A percentile compares a stretch with the other conserved stretches of the same genome.
phyloP scores from a whole-genome alignment of 1,140 invertebrate species.

The Euschistus heros region DNA sequence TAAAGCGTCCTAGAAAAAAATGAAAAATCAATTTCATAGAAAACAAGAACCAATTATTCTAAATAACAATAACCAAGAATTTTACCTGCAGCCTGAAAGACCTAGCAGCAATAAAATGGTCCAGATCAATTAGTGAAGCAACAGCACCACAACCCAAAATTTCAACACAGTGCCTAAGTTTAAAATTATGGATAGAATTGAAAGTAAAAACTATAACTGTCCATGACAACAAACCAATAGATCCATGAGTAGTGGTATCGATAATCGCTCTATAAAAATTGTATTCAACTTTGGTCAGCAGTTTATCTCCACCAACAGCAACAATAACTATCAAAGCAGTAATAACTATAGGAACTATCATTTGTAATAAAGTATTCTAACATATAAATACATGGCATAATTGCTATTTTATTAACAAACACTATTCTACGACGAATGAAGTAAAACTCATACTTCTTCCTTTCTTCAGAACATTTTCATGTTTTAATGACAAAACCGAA shows the following conservation, averaged over 20 bases:
- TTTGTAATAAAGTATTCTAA: background rate
- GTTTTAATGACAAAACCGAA: too few relatives aligned
- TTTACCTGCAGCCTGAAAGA: conserved; percentile 12
- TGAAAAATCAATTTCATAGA: background rate
- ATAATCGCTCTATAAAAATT: background rate
- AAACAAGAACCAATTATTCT: background rate
- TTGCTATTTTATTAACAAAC: too few relatives aligned
- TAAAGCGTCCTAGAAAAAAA: background rate
- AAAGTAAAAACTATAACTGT: background rate
- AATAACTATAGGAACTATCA: background rate
- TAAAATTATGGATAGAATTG: background rate
- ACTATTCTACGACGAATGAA: too few relatives aligned
- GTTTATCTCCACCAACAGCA: conserved; percentile 1
- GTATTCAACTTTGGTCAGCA: background rate
- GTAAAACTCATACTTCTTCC: too few relatives aligned
- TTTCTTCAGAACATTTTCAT: too few relatives aligned
- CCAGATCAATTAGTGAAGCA: conserved; percentile 14
- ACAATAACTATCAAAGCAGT: background rate
- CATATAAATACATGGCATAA: background rate
- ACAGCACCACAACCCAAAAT: background rate
- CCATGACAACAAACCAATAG: conserved; percentile 8
- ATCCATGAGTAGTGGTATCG: conserved; percentile 15
- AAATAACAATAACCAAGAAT: background rate
- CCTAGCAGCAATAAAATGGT: conserved; percentile 16
- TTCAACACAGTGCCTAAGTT: background rate